These are phyloP conservation scores for Zaprionus taronus DNA, from an alignment of 1,140 invertebrate species.

Conservation along the genomic window DNA sequence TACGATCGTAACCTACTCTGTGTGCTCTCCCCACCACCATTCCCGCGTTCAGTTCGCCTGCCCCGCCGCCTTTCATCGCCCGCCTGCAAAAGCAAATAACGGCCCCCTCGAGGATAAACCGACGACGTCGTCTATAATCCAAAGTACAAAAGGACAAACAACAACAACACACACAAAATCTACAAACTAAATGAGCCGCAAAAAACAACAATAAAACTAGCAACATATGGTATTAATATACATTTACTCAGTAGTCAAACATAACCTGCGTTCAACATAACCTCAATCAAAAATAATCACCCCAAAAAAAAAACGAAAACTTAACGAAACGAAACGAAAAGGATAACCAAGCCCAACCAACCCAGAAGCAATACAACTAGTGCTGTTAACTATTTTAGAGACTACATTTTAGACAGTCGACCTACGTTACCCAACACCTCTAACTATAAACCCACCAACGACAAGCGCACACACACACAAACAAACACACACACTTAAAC, in stretches of 20 bases:
- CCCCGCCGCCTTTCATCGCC: constrained; percentile 67
- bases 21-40: constrained; percentile 39
- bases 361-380: constrained; percentile 74
- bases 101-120: constrained; percentile 49
- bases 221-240: constrained; percentile 81
- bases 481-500: constrained; percentile 28
- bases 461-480: constrained; percentile 47
- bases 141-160: constrained; percentile 71
- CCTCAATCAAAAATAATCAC: constrained; percentile 32
- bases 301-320: constrained; percentile 30
- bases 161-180: constrained; percentile 36
- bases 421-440: constrained; percentile 64
- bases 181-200: constrained; percentile 18
- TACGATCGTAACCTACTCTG: constrained; percentile 16
- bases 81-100: constrained; percentile 41
- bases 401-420: constrained; percentile 64
- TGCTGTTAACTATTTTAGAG: constrained; percentile 77
- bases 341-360: constrained; percentile 50
- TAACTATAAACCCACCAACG: constrained; percentile 62
- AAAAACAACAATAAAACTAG: constrained; percentile 39
- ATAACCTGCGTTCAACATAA: constrained; percentile 66
- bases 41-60: constrained; percentile 44
- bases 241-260: constrained; percentile 61
- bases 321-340: constrained; percentile 15
- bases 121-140: constrained; percentile 70